Percentiles rank a stretch among this genome's conserved stretches.
Conservation (phyloP, 2,797 vertebrate genomes). For the Protonibea diacanthus region DNA sequence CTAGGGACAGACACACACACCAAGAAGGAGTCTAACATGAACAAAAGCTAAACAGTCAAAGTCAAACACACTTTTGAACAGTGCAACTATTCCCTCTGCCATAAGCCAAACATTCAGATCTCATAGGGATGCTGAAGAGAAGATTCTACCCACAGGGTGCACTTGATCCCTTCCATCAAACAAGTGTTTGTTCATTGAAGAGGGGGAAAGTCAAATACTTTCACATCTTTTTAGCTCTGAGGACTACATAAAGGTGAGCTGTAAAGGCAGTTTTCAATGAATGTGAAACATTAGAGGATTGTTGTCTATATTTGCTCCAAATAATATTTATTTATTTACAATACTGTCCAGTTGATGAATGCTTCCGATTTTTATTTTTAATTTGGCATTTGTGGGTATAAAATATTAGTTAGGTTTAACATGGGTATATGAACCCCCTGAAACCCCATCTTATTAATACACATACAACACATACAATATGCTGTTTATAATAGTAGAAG, state of each 20-base stretch:
- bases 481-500: too few species aligned
- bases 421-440: background rate
- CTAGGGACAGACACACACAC: slow-evolving; percentile 53
- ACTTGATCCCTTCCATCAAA: slow-evolving; percentile 78
- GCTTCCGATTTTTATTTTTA: background rate
- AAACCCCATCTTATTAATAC: too few species aligned
- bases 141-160: slow-evolving; percentile 74
- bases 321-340: slow-evolving; percentile 48
- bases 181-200: slow-evolving; percentile 74
- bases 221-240: slow-evolving; percentile 65
- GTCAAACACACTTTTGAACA: slow-evolving; percentile 58
- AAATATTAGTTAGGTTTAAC: background rate
- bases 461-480: too few species aligned
- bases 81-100: slow-evolving; percentile 51
- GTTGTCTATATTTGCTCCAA: slow-evolving; percentile 47
- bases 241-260: slow-evolving; percentile 71
- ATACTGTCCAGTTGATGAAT: slow-evolving; percentile 14
- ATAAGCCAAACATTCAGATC: slow-evolving; percentile 71
- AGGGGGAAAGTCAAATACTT: slow-evolving; percentile 71
- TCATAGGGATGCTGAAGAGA: slow-evolving; percentile 66
- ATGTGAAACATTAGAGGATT: slow-evolving; percentile 43
- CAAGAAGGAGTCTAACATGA: slow-evolving; percentile 53
- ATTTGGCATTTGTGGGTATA: background rate
- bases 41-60: slow-evolving; percentile 66
- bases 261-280: slow-evolving; percentile 64